Base-by-base conservation (phyloP, 2,888 invertebrate genomes). In the Cremastinae sp. region DNA sequence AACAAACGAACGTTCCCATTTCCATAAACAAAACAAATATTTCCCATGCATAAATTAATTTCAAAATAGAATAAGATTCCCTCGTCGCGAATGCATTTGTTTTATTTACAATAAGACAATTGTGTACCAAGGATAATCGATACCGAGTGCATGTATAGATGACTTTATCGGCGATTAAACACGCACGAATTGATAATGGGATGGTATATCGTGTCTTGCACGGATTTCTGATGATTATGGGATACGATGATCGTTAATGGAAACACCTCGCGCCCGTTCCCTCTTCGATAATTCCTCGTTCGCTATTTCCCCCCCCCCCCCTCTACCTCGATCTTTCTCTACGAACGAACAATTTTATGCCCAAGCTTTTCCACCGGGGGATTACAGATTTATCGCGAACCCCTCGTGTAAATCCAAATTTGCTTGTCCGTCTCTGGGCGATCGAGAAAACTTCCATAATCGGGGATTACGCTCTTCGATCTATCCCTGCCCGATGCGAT, bases 381-480 rank as follows among this genome's bases (percentile, higher is more conserved):
- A 59, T 49, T 51, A 47, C 47, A n/a, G 39, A 28, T 65, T 51
- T 51, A 47, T 47, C 16, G 56, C 41, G 16, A 56, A 12, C 12
- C 43, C 43, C 35, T 18, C 22, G 39, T 61, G 61, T 61, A 39
- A 73, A 66, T 73, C 12, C 55, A 53, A 61, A 47, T 59, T 51
- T 43, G 47, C 35, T 58, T 65, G 49, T 20, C 16, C 39, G 9
- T 41, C 55, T 7, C 71, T 14, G 18, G 45, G 8, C 35, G 16
- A 55, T 45, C 22, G 28, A 16, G 14, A 53, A 28, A 18, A 8
- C n/a, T 12, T 35, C 20, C 18, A 43, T 61, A 53, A 70, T 41
- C 61, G 39, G 18, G 14, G 45, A 51, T 55, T 35, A 69, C 66
- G 62, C 56, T 41, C 28, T 47, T 49, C 51, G 66, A 68, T 76